Conservation (phyloP, 2,888 invertebrate species). For the Eulithis testata region DNA sequence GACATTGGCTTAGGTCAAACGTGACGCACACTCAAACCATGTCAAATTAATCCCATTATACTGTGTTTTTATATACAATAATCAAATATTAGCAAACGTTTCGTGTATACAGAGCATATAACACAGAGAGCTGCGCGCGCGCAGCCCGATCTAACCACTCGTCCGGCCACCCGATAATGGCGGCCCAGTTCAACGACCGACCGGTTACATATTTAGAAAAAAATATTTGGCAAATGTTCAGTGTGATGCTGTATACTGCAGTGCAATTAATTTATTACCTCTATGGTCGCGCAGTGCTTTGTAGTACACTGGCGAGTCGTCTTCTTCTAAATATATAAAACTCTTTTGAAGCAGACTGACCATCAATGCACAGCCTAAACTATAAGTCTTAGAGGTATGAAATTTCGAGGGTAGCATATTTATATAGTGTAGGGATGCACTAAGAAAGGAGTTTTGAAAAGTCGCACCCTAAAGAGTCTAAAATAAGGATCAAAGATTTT, state of each 20-base stretch:
- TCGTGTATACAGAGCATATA: slow-evolving; percentile 18
- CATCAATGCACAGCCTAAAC: too few species aligned
- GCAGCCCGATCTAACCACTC: slow-evolving; percentile 75
- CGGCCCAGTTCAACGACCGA: slow-evolving; percentile 67
- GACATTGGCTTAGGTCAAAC: too few species aligned
- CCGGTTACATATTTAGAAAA: slow-evolving; percentile 83
- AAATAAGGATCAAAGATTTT: too few species aligned
- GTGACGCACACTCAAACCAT: too few species aligned
- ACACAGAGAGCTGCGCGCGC: slow-evolving; percentile 50
- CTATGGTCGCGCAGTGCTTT: neutral
- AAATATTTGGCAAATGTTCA: slow-evolving; percentile 84
- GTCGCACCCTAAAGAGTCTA: too few species aligned
- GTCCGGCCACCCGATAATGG: slow-evolving; percentile 75
- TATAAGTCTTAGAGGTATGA: too few species aligned
- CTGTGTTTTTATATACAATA: neutral
- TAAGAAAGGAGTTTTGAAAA: too few species aligned
- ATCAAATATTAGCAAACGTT: slow-evolving; percentile 5
- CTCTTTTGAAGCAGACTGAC: too few species aligned
- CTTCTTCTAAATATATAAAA: too few species aligned
- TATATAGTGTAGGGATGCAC: too few species aligned
- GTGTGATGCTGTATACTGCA: slow-evolving; percentile 62
- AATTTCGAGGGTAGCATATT: too few species aligned
- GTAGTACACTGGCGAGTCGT: too few species aligned
- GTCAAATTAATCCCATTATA: neutral
- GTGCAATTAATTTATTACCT: slow-evolving; percentile 36